Base-by-base conservation (phyloP, 2,888 invertebrate species). In the Microplitis deprimator region DNA sequence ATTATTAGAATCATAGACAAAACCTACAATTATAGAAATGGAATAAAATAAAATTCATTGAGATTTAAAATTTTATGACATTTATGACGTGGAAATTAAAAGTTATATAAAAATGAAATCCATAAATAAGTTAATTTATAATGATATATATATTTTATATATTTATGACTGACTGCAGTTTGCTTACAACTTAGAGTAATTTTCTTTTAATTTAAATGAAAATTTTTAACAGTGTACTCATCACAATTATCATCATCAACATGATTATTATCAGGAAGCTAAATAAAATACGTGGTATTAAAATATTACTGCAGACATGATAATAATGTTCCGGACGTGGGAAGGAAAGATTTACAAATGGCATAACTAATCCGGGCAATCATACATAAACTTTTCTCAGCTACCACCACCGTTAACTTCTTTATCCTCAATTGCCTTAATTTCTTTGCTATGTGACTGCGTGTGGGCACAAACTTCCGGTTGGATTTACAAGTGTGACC, bases 401-500 rank as follows among this genome's bases (percentile, higher is more conserved):
- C 29, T 29, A 65, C 50, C 60, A 17, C 65, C 39, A 73, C n/a
- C 62, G 64, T 6, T 16, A 40, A 64, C 20, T 39, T 17, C 62
- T 10, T 67, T 59, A 38, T 59, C 67, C 59, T 73, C 73, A 77
- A 73, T 77, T 77, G 65, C 29, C 64, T 64, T 73, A 77, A 77
- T 77, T 73, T 77, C 73, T 73, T 73, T 70, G 65, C 59, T 41
- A 67, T 73, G 64, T 73, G 62, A 69, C 68, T 69, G 59, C 60
- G 77, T 73, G 77, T 77, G 77, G 77, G 77, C 77, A 77, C 69
- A 73, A 77, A 77, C 73, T 77, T 77, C 77, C 77, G 73, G 69
- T 62, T 41, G 64, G 62, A 72, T 71, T 71, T 61, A 39, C 71
- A 60, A 38, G 38, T 41, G 68, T 59, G 61, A 71, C 71, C 71